Evolutionary conservation across 2,888 invertebrate species (phyloP), one percentile per base, ranked within the genome.

Genomic region (Eupithecia inturbata): DNA sequence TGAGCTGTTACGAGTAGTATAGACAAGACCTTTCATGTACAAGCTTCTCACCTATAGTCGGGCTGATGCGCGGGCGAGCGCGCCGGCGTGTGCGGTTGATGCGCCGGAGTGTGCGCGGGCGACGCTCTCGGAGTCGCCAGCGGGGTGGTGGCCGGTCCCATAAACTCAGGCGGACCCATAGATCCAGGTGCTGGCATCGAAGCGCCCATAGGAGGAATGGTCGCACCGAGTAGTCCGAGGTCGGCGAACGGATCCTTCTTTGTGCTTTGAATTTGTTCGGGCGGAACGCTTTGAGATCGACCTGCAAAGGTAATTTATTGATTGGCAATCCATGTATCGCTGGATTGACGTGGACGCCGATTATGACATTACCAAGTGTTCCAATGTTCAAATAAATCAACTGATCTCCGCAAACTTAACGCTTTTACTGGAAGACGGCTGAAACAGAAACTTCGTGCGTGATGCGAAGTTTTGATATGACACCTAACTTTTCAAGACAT

Each of bases 221-320:
- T 80, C n/a, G 83, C 79, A 26, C 89, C 89, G 71, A 91, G 82
- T 16, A 88, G 82, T 69, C 96, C 96, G 39, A 97, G 94, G 84
- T 97, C 97, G 1, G 97, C 96, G 87, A 97, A 97, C 6, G 97
- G 97, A 89, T 97, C 97, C 79, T 91, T 92, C 77, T 93, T 85
- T 77, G 93, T 79, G 80, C 95, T 84, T 85, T 95, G 57, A 14
- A 26, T 92, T 86, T 95, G 86, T 66, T 91, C 92, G 3, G 88
- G 78, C 0, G 92, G 90, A n/a, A 89, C 89, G 83, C 89, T 92
- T 82, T 89, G 91, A 1, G 91, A 84, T 57, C 91, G 90, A 26
- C 82, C 91, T 90, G 81, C 31, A 22, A 22, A 53, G 1, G 10
- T 22, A n/a, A 10, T 53, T 9, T n/a, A 22, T 53, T n/a, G 10